phyloP scores from a whole-genome alignment of 2,888 invertebrate genomes.

The Nemoura dubitans region DNA sequence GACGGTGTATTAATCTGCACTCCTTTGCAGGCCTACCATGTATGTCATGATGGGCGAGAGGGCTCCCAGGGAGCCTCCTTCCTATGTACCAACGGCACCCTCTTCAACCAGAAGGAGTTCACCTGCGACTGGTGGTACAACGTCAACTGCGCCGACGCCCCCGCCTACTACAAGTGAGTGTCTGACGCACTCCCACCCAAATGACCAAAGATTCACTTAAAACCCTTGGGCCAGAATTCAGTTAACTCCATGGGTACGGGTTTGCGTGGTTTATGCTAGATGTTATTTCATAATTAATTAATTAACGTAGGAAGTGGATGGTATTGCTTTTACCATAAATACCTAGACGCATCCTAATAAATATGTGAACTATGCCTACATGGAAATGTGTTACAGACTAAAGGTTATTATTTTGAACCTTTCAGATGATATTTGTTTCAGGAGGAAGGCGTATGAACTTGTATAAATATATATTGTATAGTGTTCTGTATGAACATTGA shows the following conservation, averaged over 20 bases:
- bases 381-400: no score
- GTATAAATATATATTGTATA: no score
- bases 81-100: conserved; percentile 85
- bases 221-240: neutral
- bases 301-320: no score
- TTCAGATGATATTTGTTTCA: neutral
- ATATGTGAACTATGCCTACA: no score
- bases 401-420: no score
- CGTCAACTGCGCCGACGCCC: conserved; percentile 82
- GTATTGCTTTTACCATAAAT: no score
- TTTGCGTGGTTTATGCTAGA: no score
- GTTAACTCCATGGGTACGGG: no score
- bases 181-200: neutral
- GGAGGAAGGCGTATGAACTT: no score
- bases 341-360: no score
- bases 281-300: no score
- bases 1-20: conserved; percentile 13
- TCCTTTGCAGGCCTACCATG: conserved; percentile 77
- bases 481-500: no score
- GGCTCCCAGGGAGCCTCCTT: conserved; percentile 77
- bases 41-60: conserved; percentile 87
- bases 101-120: conserved; percentile 87
- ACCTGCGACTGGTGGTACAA: conserved; percentile 94
- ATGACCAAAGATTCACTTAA: neutral
- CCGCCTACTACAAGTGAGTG: conserved; percentile 74